Conservation (phyloP, 2,797 vertebrate genomes). For the Xerus rutilus region DNA sequence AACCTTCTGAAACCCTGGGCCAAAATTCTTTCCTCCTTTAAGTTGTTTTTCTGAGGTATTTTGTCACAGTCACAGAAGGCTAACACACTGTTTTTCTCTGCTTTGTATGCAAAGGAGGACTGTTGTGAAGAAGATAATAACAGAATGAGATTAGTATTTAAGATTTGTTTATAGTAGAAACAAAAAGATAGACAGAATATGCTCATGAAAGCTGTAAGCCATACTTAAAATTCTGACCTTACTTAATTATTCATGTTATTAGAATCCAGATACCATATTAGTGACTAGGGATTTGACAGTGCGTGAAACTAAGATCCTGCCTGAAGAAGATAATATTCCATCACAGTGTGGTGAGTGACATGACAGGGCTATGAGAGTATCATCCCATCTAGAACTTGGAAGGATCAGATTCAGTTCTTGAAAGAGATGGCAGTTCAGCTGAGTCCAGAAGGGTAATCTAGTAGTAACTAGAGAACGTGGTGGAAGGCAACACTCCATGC, state of each 20-base stretch:
- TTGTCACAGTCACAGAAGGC: background rate
- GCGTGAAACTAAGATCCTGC: background rate
- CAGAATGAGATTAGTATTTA: background rate
- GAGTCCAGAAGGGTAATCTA: background rate
- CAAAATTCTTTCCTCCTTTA: background rate
- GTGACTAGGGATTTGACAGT: background rate
- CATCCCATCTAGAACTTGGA: background rate
- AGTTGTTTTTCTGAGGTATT: background rate
- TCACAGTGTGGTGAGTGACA: background rate
- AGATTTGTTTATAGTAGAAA: background rate
- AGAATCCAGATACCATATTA: background rate
- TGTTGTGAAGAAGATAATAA: background rate
- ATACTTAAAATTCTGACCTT: conserved; percentile 4
- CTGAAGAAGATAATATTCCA: background rate
- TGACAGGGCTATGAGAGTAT: background rate
- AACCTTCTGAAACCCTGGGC: background rate
- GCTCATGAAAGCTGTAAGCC: background rate
- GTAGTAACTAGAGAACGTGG: background rate
- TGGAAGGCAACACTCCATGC: background rate
- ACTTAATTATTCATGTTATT: background rate
- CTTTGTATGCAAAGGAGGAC: background rate
- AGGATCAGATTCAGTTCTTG: background rate
- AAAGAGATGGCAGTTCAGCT: background rate
- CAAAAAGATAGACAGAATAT: background rate
- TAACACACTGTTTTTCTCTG: background rate